Base-by-base conservation (phyloP, 2,888 invertebrate species). In the Lepidochrysops patricia region DNA sequence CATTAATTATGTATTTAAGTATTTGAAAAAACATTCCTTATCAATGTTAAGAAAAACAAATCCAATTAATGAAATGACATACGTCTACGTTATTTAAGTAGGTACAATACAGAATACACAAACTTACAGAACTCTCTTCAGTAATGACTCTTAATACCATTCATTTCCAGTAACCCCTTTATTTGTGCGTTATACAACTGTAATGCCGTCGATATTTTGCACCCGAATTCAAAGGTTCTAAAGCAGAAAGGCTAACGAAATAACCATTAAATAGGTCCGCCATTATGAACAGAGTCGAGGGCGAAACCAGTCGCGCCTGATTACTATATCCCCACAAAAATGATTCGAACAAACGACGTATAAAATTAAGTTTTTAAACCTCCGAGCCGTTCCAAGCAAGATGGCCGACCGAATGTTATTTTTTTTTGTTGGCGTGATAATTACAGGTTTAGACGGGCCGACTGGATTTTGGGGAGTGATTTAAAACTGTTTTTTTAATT, bases 361-460 rank as follows among this genome's bases (percentile, higher is more conserved):
- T 66, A 62, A 71, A 80, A 80, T 80, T 79, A 80, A 79, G 80
- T 79, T 80, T 80, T 81, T 80, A 80, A 76, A 72, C 67, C 67
- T 68, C 66, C 66, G 64, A 68, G 67, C 67, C 67, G 68, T 69
- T 67, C 61, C 64, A 63, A 72, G 68, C 75, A 76, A 77, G 66
- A 77, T 77, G 77, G 77, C 77, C 68, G 74, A 64, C 68, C 60
- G 54, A 54, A 57, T 60, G 62, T 61, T 57, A 64, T 64, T 67
- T 70, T 70, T 73, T 74, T 71, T 75, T 69, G 67, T 68, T 63
- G 62, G 64, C 64, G 64, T 67, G 66, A 67, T 75, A 73, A 74
- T 72, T 73, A 74, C 66, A 68, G 66, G 67, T 67, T 64, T 67
- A 68, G 70, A 70, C 69, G 70, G 70, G 70, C 52, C 62, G 61